Base-by-base conservation (phyloP, 2,797 vertebrate species). In the Scarus forsteni region DNA sequence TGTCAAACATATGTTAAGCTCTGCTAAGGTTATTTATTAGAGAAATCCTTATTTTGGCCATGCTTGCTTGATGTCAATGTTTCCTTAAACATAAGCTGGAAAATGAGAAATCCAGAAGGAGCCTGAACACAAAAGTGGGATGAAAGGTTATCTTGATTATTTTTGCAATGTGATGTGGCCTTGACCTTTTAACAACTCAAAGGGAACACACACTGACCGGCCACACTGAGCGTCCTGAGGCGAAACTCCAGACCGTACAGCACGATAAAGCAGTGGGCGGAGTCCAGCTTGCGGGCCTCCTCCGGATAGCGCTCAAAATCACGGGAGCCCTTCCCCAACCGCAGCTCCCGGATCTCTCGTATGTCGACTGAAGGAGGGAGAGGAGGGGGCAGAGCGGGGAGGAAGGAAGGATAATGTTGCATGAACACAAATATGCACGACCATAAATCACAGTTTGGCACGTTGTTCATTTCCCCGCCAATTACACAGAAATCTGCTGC, bases 291-390 rank as follows among this genome's bases (percentile, higher is more conserved):
- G 39, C 96, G 94, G 53, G 95, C 94, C 0, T 97, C 96, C 87
- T 97, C 96, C 0, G 95, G 95, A 55, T 95, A 97, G 16, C 96
- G 94, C 87, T 96, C 96, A 12, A 96, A 97, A 81, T 97, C 96
- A 50, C 96, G 90, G 2, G 96, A 96, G 71, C 94, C 92, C 88
- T 95, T 96, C 50, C 96, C 96, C 69, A 94, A 86, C 11, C 96
- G 95, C 86, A 97, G 94, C 93, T 97, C 96, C 84, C 94, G 94
- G 82, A 97, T 96, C 90, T 97, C 96, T 76, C 94, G 92, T n/a
- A 97, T 94, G 86, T 97, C 96, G 27, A 96, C 96, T 96, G 80
- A 50, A 73, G 73, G 81, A 66, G 63, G 69, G 57, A 63, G 51
- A 16, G n/a, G 18, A 12, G 49, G 27, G 19, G 18, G 48, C 6